Conservation (phyloP, 2,113 vertebrate genomes). For the Equus przewalskii region DNA sequence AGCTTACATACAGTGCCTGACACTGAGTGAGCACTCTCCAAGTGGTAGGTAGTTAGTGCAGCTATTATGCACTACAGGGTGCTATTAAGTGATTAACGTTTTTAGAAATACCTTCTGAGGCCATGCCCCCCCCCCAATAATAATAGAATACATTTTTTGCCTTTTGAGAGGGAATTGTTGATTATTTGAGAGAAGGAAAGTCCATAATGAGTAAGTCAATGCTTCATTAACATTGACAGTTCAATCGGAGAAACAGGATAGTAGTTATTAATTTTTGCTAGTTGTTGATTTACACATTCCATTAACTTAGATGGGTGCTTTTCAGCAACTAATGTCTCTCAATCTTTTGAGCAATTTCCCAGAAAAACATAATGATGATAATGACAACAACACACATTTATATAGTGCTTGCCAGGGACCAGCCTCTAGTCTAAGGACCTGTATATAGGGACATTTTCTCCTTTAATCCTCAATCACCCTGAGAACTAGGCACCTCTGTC, state of each 20-base stretch:
- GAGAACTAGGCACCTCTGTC: background rate
- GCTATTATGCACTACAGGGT: background rate
- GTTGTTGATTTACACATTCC: background rate
- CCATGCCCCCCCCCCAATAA: background rate
- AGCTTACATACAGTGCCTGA: background rate
- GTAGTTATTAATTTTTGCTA: background rate
- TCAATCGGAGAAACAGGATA: background rate
- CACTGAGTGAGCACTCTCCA: background rate
- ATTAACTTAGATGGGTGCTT: background rate
- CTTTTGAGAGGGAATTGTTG: background rate
- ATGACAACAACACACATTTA: background rate
- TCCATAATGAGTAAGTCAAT: background rate
- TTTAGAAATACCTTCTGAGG: background rate
- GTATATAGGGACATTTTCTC: background rate
- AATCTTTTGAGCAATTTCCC: conserved; percentile 10
- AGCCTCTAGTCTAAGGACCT: background rate
- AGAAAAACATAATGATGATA: background rate
- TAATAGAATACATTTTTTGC: background rate
- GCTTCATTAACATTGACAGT: background rate
- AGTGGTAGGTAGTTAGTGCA: background rate
- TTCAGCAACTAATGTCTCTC: background rate
- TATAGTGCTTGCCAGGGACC: background rate
- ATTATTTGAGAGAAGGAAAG: background rate
- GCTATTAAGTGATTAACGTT: too few species aligned
- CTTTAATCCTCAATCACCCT: background rate